These are phyloP conservation scores for Globia sparganii DNA, from an alignment of 2,888 invertebrate species.

Conservation along the genomic window DNA sequence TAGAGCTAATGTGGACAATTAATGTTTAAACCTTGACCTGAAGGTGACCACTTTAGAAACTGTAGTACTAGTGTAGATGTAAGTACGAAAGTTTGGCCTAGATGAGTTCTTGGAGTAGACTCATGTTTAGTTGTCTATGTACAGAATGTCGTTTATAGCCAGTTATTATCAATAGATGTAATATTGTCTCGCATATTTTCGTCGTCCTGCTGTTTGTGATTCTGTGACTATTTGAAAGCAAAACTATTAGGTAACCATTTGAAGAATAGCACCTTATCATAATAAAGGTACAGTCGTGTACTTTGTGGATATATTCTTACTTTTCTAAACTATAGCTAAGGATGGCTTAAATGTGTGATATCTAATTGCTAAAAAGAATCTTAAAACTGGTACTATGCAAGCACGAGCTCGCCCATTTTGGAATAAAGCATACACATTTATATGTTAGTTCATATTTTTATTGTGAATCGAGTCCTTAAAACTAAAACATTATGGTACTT, in stretches of 20 bases:
- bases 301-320: not conserved
- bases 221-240: not conserved
- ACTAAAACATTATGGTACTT: constrained; percentile 82
- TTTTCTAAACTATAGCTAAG: not conserved
- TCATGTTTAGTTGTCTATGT: not conserved
- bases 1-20: not conserved
- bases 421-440: constrained; percentile 82
- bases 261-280: constrained; percentile 1
- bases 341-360: constrained; percentile 13
- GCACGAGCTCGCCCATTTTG: constrained; percentile 40
- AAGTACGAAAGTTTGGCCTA: not conserved
- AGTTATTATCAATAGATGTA: constrained; percentile 9
- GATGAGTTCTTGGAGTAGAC: not conserved
- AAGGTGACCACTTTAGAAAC: constrained; percentile 2
- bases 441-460: constrained; percentile 82
- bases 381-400: constrained; percentile 33
- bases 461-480: constrained; percentile 83
- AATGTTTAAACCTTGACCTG: not conserved
- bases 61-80: too few relatives aligned
- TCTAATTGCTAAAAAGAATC: constrained; percentile 7
- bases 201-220: not conserved
- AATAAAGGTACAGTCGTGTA: not conserved
- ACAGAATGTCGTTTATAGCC: not conserved
- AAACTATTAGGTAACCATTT: constrained; percentile 4
- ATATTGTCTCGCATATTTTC: constrained; percentile 1